phyloP scores from a whole-genome alignment of 2,797 vertebrate species.

The Helarctos malayanus region DNA sequence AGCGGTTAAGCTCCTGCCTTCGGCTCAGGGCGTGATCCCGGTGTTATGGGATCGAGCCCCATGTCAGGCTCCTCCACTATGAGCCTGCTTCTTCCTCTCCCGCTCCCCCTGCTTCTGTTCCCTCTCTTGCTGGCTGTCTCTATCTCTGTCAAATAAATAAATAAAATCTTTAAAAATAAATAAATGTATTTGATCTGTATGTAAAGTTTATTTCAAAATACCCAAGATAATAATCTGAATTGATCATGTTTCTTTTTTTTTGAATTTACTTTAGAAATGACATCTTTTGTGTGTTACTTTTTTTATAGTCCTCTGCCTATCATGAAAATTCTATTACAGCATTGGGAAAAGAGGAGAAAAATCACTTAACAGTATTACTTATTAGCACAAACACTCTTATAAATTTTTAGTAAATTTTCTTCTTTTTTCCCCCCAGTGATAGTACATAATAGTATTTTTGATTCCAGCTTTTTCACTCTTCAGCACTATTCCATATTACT shows the following conservation, averaged over 20 bases:
- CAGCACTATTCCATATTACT: background rate
- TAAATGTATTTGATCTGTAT: conserved; percentile 5
- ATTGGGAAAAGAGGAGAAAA: conserved; percentile 18
- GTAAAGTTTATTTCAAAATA: conserved; percentile 25
- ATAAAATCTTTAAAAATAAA: too few species aligned
- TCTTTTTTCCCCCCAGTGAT: background rate
- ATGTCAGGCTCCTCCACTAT: too few species aligned
- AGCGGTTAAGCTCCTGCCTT: too few species aligned
- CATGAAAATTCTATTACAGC: background rate
- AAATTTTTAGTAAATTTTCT: background rate
- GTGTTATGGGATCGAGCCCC: too few species aligned
- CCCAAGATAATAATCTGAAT: background rate
- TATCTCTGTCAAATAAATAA: too few species aligned
- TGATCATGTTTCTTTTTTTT: conserved; percentile 3
- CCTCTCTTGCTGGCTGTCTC: too few species aligned
- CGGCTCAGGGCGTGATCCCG: too few species aligned
- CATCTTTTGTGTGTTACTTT: background rate
- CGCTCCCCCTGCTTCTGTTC: too few species aligned
- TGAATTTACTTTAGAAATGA: background rate
- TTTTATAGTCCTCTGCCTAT: background rate
- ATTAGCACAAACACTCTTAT: background rate
- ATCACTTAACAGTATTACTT: background rate
- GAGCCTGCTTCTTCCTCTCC: too few species aligned
- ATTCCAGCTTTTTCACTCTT: background rate
- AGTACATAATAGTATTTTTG: background rate